phyloP scores from a whole-genome alignment of 2,113 vertebrate species.

The Percina caprodes region DNA sequence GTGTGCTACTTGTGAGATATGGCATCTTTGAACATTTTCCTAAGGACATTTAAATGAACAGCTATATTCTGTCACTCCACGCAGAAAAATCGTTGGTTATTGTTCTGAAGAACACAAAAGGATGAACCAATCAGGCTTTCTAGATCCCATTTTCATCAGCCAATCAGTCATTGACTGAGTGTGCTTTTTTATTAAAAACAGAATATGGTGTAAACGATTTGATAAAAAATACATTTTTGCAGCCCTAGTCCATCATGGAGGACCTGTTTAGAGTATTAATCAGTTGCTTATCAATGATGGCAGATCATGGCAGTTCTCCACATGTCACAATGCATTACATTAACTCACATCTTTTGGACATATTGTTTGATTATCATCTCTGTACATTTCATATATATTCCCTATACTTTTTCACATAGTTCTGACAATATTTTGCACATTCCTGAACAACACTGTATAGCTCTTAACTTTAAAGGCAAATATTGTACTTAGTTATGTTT shows the following conservation, averaged over 20 bases:
- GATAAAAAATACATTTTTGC: not conserved
- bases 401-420: not conserved
- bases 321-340: no score
- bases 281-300: not conserved
- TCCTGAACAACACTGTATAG: not conserved
- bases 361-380: not conserved
- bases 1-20: no score
- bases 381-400: not conserved
- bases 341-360: not conserved
- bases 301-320: no score
- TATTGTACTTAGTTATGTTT: not conserved
- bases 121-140: not conserved
- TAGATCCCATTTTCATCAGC: not conserved
- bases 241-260: not conserved
- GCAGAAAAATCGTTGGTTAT: not conserved
- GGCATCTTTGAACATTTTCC: no score
- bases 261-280: not conserved
- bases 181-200: not conserved
- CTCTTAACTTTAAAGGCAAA: not conserved
- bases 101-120: not conserved
- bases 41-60: no score
- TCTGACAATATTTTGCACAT: not conserved
- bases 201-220: not conserved
- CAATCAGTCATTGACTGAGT: not conserved
- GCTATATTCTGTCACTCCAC: conserved; percentile 5